Evolutionary conservation across 1,140 invertebrate species (phyloP), one percentile per base, ranked within the genome.

Genomic region (Danaus melanippus): DNA sequence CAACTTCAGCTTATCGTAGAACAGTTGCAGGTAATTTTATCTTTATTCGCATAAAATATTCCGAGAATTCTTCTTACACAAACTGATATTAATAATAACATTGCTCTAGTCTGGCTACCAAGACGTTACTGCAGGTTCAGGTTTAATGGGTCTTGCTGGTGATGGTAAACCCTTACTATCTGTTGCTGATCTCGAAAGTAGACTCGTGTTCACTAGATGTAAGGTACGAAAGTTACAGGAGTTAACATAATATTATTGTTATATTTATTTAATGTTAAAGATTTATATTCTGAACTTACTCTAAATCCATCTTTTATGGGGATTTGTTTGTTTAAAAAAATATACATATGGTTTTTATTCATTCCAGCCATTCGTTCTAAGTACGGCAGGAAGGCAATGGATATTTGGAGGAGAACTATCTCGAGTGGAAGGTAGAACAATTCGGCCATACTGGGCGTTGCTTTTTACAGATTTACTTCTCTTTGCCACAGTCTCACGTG

Each of bases 171-270:
- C 93, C 0, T 69, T 95, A 32, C 76, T 95, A 3, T 94, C 93
- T 42, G 87, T 95, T 21, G 93, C 94, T 76, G 94, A 95, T 72
- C 87, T 95, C 45, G 94, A 95, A 78, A 94, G 93, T 67, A 88
- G 94, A 64, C 88, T 95, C 67, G 94, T 95, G 56, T 95, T 95
- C 84, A 95, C 94, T 64, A 92, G 93, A 80, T 95, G 94, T 88
- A 95, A 94, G 87, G 91, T 87, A 84, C 77, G 58, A 32, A 7
- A 32, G 2, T 7, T 32, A 32, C 21, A 32, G 21, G 7, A 5
- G 6, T 32, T 32, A 3, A 32, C 21, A 32, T 5, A 32, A 0
- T 32, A 3, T 32, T 32, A 32, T 32, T 32, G 0, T 32, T 7
- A 32, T 32, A 32, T 32, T 32, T 7, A 32, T 32, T 32, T 32